Evolutionary conservation across 2,888 invertebrate species (phyloP), one percentile per base, ranked within the genome.

Genomic region (Boloria selene): DNA sequence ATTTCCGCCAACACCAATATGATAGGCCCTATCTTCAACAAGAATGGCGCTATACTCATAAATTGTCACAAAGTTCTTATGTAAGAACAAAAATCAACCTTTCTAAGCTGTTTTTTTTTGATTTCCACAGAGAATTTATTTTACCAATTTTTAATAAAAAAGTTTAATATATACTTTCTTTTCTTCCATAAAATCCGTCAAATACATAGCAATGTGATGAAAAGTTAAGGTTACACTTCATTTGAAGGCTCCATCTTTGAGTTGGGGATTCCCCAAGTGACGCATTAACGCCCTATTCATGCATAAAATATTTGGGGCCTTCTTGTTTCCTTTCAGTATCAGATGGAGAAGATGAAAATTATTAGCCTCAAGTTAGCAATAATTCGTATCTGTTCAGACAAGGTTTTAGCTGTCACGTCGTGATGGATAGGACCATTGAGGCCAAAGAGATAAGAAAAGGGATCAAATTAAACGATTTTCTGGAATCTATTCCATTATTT

Each of bases 281-380:
- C 72, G 72, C 75, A 79, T 82, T 76, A 71, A 74, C 74, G 72
- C 72, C 65, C 72, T 69, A 72, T 77, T 73, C 77, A 52, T 60
- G 49, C 49, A 61, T 58, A 58, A 53, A 49, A 61, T 52, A 50
- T 61, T 54, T 22, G 17, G 31, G 7, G 18, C 42, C 13, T 61
- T 6, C 17, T 45, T 62, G 45, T 61, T 54, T 14, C 47, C 18
- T 60, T 61, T 50, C 38, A 52, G 53, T 70, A 63, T 52, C 22
- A 49, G 55, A 58, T 52, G 71, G 71, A 67, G 64, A 71, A 69
- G 58, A 66, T 70, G 72, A 75, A 74, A 75, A 74, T 75, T 74
- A 76, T 76, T 69, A 70, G 68, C 70, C 75, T 75, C 75, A n/a
- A 66, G 71, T 68, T 64, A 65, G 63, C 69, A 66, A 73, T 74